phyloP scores from a whole-genome alignment of 2,113 vertebrate species.

The Xiphias gladius region DNA sequence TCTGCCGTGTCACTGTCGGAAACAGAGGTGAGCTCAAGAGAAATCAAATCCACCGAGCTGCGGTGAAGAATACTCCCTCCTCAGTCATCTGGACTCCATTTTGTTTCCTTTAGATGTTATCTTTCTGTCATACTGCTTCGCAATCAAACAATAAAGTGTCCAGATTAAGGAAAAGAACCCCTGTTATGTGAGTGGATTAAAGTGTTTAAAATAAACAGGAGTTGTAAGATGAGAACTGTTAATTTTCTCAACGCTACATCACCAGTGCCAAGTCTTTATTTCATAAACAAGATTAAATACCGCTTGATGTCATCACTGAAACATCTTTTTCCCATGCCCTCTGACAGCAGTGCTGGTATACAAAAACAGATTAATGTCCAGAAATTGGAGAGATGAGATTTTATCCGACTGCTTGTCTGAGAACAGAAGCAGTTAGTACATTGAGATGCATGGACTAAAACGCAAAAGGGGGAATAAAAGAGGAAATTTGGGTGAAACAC shows the following conservation, averaged over 20 bases:
- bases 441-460: not conserved
- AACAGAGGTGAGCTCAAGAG: constrained; percentile 68
- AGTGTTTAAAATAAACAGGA: constrained; percentile 65
- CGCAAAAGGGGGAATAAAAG: not conserved
- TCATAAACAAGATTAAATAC: constrained; percentile 66
- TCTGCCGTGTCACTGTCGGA: constrained; percentile 60
- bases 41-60: constrained; percentile 44
- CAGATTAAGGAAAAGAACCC: constrained; percentile 48
- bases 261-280: constrained; percentile 53
- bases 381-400: constrained; percentile 23
- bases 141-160: constrained; percentile 63
- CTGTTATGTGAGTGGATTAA: constrained; percentile 49
- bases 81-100: constrained; percentile 66
- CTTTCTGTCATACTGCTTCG: constrained; percentile 42
- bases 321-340: constrained; percentile 58
- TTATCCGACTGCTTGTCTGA: constrained; percentile 41
- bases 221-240: constrained; percentile 59
- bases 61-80: constrained; percentile 42
- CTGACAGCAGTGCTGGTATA: constrained; percentile 36
- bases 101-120: constrained; percentile 68
- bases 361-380: constrained; percentile 43
- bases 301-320: constrained; percentile 50
- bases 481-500: not conserved
- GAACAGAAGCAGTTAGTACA: constrained; percentile 17
- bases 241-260: constrained; percentile 52